Evolutionary conservation across 2,113 vertebrate species (phyloP), one percentile per base, ranked within the genome.

Genomic region (Anhinga anhinga): DNA sequence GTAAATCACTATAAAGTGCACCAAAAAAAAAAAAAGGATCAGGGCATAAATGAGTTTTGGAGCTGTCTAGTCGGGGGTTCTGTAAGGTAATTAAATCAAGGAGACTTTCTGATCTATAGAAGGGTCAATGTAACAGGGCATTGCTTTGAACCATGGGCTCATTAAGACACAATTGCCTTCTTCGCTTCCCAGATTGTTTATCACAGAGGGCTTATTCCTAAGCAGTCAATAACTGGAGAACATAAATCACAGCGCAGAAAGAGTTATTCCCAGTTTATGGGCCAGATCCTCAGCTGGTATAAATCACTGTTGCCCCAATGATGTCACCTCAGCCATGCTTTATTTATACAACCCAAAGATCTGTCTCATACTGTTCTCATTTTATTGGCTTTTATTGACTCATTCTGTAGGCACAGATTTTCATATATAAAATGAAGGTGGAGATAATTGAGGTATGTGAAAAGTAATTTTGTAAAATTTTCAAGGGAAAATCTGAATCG

Each of bases 121-220:
- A 91, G 93, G 96, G 97, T 97, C 97, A 97, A 17, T 72, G 89
- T 45, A 87, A n/a, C 42, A 34, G 69, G 86, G 89, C 92, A 96
- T 81, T 13, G 86, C 89, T 95, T 80, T 95, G 95, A 94, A 92
- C 78, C 92, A 79, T 7, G 77, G 74, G 71, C 91, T 93, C 90
- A 86, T 96, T 88, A 87, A 83, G 72, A 55, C 69, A 81, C 77
- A 86, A 91, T 78, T 87, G 77, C 73, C 79, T 49, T 0, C 91
- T 50, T 69, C 9, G 4, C 67, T 88, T 59, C 80, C 55, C 25
- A 30, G 86, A 14, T 92, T 89, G 88, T 96, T 91, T 97, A 91
- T 83, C 88, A 50, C 62, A 82, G 42, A 45, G 42, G 40, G 67
- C 71, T 94, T 45, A 86, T 91, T 94, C 61, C 42, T 15, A 36